A percentile compares a stretch with the other conserved stretches of the same genome.
phyloP scores from a whole-genome alignment of 2,888 invertebrate species.

The Yponomeuta sedellus region DNA sequence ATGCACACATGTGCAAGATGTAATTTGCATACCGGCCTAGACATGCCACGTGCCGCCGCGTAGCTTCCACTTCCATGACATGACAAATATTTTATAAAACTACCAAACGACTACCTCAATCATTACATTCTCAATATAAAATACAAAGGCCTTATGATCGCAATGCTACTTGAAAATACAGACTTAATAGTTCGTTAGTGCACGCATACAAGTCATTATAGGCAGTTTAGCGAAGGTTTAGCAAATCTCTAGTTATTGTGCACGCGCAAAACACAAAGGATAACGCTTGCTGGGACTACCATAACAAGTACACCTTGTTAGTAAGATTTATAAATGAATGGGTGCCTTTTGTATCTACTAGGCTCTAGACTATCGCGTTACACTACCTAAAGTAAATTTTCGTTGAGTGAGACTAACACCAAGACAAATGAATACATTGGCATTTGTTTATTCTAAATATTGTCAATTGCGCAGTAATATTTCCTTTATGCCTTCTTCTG shows the following conservation, averaged over 20 bases:
- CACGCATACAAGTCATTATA: slow-evolving; percentile 38
- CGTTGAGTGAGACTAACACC: background rate
- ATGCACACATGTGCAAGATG: slow-evolving; percentile 37
- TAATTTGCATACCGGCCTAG: slow-evolving; percentile 67
- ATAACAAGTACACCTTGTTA: slow-evolving; percentile 50
- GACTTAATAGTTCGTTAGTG: slow-evolving; percentile 41
- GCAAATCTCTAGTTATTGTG: slow-evolving; percentile 29
- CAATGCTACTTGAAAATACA: background rate
- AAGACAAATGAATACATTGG: background rate
- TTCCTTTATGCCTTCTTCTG: background rate
- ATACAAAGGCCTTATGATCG: background rate
- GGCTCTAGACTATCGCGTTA: background rate
- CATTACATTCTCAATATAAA: background rate
- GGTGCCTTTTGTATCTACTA: background rate
- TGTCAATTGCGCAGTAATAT: background rate
- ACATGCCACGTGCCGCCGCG: slow-evolving; percentile 56
- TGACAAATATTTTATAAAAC: background rate
- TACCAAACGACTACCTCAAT: background rate
- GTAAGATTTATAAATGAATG: slow-evolving; percentile 43
- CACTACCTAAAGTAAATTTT: background rate
- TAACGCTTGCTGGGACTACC: slow-evolving; percentile 28
- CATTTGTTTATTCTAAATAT: background rate
- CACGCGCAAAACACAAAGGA: slow-evolving; percentile 34
- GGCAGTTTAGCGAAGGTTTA: slow-evolving; percentile 27
- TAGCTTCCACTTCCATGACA: background rate